These are phyloP conservation scores for Pelmatolapia mariae DNA, from an alignment of 2,113 vertebrate genomes.

Conservation along the genomic window DNA sequence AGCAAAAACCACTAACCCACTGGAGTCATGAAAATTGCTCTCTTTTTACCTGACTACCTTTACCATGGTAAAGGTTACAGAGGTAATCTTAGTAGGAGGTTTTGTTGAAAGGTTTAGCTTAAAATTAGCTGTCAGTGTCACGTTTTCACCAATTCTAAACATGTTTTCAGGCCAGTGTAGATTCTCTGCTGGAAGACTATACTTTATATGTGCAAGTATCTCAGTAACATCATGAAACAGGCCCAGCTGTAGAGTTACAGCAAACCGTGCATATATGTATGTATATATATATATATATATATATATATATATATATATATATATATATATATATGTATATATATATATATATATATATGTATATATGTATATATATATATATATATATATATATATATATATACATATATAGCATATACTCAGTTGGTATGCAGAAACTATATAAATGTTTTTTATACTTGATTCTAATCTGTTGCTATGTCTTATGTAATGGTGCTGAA, in stretches of 20 bases:
- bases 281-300: too few relatives aligned
- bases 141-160: not conserved
- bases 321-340: too few relatives aligned
- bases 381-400: too few relatives aligned
- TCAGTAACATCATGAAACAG: too few relatives aligned
- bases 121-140: not conserved
- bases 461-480: not conserved
- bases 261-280: too few relatives aligned
- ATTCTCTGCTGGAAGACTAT: not conserved
- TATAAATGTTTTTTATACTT: not conserved
- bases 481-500: not conserved
- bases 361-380: too few relatives aligned
- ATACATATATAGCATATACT: not conserved
- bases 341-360: too few relatives aligned
- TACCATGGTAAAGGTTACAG: not conserved
- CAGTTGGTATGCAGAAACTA: not conserved
- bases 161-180: not conserved
- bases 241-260: too few relatives aligned
- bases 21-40: too few relatives aligned
- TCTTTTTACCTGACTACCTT: not conserved
- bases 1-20: too few relatives aligned
- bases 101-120: not conserved
- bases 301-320: too few relatives aligned
- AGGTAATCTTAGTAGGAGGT: not conserved
- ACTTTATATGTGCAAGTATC: too few relatives aligned